Evolutionary conservation across 2,113 vertebrate species (phyloP).

Genomic region (Oreochromis aureus): DNA sequence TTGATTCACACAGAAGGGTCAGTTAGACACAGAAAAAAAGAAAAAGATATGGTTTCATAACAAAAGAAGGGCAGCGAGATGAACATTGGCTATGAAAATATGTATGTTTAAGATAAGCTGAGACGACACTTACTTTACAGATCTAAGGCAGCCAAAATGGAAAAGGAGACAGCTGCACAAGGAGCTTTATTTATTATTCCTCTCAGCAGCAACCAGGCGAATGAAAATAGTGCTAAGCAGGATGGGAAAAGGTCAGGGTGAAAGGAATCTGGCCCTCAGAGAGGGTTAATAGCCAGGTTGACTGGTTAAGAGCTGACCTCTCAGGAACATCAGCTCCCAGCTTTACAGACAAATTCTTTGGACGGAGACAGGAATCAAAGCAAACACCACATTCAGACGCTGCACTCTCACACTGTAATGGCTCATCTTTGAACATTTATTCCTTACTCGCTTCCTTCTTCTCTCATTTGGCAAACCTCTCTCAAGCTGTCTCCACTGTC

Average conservation of each 20-base stretch:
- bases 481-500: constrained; percentile 8
- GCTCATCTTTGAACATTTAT: neutral
- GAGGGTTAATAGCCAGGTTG: constrained; percentile 54
- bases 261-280: constrained; percentile 58
- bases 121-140: constrained; percentile 51
- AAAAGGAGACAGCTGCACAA: constrained; percentile 41
- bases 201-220: constrained; percentile 49
- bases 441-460: neutral
- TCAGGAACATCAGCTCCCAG: constrained; percentile 31
- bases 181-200: constrained; percentile 67
- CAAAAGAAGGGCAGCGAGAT: constrained; percentile 49
- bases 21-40: constrained; percentile 24
- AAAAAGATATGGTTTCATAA: constrained; percentile 67
- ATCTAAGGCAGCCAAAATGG: constrained; percentile 52
- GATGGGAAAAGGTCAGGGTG: constrained; percentile 51
- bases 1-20: constrained; percentile 68
- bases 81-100: constrained; percentile 58
- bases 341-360: constrained; percentile 44
- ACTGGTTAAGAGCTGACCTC: constrained; percentile 47
- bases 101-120: constrained; percentile 62
- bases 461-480: neutral
- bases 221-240: constrained; percentile 51
- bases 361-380: constrained; percentile 25
- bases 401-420: constrained; percentile 13
- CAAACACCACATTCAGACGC: constrained; percentile 16